Percentiles rank a stretch among this genome's conserved stretches.
These are phyloP conservation scores for Ceyx cyanopectus DNA, from an alignment of 2,113 vertebrate species.

Conservation along the genomic window DNA sequence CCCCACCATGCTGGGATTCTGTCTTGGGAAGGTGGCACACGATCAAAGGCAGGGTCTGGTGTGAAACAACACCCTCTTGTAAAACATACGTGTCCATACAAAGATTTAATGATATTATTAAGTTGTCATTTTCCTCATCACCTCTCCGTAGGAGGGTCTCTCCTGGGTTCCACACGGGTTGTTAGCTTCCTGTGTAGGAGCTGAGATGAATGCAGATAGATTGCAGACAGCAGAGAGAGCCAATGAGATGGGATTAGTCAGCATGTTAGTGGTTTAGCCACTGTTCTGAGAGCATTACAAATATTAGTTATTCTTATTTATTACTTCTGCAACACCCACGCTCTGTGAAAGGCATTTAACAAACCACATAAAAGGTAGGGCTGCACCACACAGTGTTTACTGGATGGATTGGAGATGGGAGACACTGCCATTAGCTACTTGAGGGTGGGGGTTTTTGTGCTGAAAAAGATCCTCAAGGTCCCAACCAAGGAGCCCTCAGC, in stretches of 20 bases:
- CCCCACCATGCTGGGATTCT: not conserved
- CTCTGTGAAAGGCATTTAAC: conserved; percentile 23
- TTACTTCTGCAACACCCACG: conserved; percentile 50
- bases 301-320: conserved; percentile 66
- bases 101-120: not conserved
- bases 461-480: not conserved
- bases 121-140: not conserved
- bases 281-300: conserved; percentile 32
- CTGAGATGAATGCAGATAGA: not conserved
- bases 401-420: conserved; percentile 34
- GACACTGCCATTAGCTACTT: conserved; percentile 39
- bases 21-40: accelerated
- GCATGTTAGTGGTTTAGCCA: conserved; percentile 30
- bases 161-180: not conserved
- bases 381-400: conserved; percentile 1
- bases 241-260: conserved; percentile 53
- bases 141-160: not conserved
- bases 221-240: conserved; percentile 7
- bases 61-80: not conserved
- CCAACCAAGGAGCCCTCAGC: not conserved
- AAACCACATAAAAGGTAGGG: conserved; percentile 57
- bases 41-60: not conserved
- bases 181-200: not conserved
- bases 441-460: not conserved
- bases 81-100: accelerated